phyloP scores from a whole-genome alignment of 2,888 invertebrate genomes.

The Candidula unifasciata region DNA sequence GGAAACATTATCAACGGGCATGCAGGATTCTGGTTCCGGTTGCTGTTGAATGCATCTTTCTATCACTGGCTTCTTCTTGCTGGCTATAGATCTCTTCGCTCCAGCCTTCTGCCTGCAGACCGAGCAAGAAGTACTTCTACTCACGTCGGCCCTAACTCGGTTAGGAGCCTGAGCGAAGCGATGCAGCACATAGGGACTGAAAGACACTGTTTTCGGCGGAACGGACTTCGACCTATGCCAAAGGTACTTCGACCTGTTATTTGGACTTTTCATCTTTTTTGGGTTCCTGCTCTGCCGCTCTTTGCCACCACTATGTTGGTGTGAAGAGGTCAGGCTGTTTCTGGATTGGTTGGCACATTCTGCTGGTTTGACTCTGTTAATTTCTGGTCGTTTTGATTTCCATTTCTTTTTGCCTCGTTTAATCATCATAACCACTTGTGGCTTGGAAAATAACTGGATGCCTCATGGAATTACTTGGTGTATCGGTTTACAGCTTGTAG shows the following conservation, averaged over 20 bases:
- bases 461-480: not conserved
- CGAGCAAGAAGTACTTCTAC: not conserved
- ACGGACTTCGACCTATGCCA: conserved; percentile 12
- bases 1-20: not conserved
- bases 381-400: not conserved
- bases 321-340: not conserved
- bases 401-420: conserved; percentile 5
- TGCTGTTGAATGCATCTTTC: not conserved
- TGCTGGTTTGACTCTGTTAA: not conserved
- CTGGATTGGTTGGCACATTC: not conserved
- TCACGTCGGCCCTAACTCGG: not conserved
- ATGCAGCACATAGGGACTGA: conserved; percentile 5
- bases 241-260: not conserved
- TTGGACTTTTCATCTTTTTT: not conserved
- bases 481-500: not conserved
- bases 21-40: no score
- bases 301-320: not conserved
- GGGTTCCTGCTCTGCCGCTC: not conserved
- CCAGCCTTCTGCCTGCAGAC: no score
- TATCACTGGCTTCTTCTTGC: not conserved
- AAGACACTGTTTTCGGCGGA: not conserved
- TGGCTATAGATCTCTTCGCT: not conserved
- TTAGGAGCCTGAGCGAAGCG: not conserved
- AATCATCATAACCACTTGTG: conserved; percentile 1
- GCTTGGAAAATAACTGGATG: no score